A percentile compares a stretch with the other conserved stretches of the same genome.
phyloP scores from a whole-genome alignment of 2,797 vertebrate genomes.

The Sebastolobus altivelis region DNA sequence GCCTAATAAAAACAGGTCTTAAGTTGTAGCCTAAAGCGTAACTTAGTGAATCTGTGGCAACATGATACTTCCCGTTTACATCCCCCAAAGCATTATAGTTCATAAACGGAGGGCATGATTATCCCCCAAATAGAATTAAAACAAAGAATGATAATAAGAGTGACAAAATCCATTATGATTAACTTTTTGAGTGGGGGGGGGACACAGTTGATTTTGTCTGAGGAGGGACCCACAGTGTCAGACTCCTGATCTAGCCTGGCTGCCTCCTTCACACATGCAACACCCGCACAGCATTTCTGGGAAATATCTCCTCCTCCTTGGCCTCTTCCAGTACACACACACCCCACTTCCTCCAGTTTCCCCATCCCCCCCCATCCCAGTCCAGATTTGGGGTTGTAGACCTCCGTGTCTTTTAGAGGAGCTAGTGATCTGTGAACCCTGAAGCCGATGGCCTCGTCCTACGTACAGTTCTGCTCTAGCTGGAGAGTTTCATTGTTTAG shows the following conservation, averaged over 20 bases:
- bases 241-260: not conserved
- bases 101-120: not conserved
- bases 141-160: not conserved
- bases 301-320: not conserved
- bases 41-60: not conserved
- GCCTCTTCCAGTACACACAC: not conserved
- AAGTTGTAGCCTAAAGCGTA: not conserved
- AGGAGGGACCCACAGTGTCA: no score
- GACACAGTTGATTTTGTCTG: no score
- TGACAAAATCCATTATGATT: not conserved
- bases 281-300: not conserved
- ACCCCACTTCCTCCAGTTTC: not conserved
- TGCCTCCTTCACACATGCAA: not conserved
- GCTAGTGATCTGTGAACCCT: conserved; percentile 88
- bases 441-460: conserved; percentile 61
- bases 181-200: not conserved
- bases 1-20: not conserved
- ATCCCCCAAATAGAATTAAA: not conserved
- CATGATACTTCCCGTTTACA: not conserved
- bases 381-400: conserved; percentile 14
- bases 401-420: conserved; percentile 68
- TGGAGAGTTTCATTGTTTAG: not conserved
- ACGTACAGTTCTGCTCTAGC: not conserved
- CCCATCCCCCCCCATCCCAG: not conserved
- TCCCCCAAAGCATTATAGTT: not conserved